Base-by-base conservation (phyloP, 2,888 invertebrate species). In the Luperina testacea region DNA sequence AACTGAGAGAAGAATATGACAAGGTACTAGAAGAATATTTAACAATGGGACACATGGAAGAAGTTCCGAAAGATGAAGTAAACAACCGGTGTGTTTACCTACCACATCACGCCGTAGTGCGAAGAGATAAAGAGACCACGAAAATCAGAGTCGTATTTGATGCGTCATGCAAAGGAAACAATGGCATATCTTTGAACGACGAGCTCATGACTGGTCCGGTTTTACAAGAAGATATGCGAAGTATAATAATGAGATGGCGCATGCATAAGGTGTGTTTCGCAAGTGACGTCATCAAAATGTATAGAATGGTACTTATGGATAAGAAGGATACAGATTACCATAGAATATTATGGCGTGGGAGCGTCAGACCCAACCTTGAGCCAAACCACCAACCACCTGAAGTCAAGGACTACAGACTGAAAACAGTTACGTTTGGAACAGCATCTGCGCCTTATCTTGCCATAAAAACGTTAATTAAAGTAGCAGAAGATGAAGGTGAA, bases 1-100 rank as follows among this genome's bases (percentile, higher is more conserved):
- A 77, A 11, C 27, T 89, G 11, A 82, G 78, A 45, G 53, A 79
- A 45, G 78, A 84, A 32, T 89, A 89, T 24, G 69, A 38, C 1
- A 81, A 84, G n/a, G 87, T 87, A 0, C 80, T 89, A 13, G 53
- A 86, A 38, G 90, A 91, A 72, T 90, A 91, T 72, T 20, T 59
- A 72, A 27, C 78, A 57, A 42, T 73, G 61, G 67, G 75, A 6
- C 87, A 90, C 64, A 88, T 90, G 83, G 84, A 88, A 77, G 80
- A 83, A 80, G 77, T 90, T 45, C 82, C 85, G 11, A 67, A 65
- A n/a, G 45, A 80, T 11, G 81, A 88, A 77, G 2, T 72, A 38
- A 38, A 72, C 32, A 64, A 72, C 11, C 63, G 72, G 32, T 72
- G 72, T 59, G 65, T 78, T 27, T 78, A 74, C 48, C 53, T 78